Conservation (phyloP, 2,888 invertebrate genomes). For the Crioceris asparagi region DNA sequence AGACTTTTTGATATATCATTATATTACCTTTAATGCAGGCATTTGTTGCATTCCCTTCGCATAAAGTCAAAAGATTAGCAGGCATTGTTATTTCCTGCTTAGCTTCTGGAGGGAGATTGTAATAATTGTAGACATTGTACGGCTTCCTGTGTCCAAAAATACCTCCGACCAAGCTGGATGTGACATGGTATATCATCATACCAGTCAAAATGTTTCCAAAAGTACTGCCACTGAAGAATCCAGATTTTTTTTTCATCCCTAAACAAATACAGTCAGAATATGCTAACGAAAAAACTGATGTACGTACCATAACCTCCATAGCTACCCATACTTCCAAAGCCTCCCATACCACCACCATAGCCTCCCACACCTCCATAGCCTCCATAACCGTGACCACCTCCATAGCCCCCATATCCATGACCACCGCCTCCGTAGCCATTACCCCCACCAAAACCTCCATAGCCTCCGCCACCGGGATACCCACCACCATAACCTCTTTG, state of each 20-base stretch:
- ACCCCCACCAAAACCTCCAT: slow-evolving; percentile 9
- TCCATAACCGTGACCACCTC: slow-evolving; percentile 9
- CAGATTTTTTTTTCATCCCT: slow-evolving; percentile 19
- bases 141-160: slow-evolving; percentile 17
- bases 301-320: slow-evolving; percentile 10
- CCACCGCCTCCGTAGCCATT: slow-evolving; percentile 11
- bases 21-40: slow-evolving; percentile 27
- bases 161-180: slow-evolving; percentile 17
- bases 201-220: slow-evolving; percentile 31
- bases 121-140: slow-evolving; percentile 32
- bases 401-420: slow-evolving; percentile 11
- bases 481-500: background rate
- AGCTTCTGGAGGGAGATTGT: slow-evolving; percentile 28
- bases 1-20: background rate
- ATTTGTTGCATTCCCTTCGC: slow-evolving; percentile 29
- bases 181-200: slow-evolving; percentile 28
- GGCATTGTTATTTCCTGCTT: slow-evolving; percentile 30
- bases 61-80: slow-evolving; percentile 28
- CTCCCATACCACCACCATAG: slow-evolving; percentile 10
- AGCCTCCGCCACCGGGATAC: slow-evolving; percentile 11
- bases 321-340: slow-evolving; percentile 10
- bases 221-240: slow-evolving; percentile 27
- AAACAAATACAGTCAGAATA: background rate
- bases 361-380: slow-evolving; percentile 11
- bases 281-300: background rate